Percentiles rank a stretch among this genome's conserved stretches.
These are phyloP conservation scores for Centropus unirufus DNA, from an alignment of 2,113 vertebrate genomes.

Conservation along the genomic window DNA sequence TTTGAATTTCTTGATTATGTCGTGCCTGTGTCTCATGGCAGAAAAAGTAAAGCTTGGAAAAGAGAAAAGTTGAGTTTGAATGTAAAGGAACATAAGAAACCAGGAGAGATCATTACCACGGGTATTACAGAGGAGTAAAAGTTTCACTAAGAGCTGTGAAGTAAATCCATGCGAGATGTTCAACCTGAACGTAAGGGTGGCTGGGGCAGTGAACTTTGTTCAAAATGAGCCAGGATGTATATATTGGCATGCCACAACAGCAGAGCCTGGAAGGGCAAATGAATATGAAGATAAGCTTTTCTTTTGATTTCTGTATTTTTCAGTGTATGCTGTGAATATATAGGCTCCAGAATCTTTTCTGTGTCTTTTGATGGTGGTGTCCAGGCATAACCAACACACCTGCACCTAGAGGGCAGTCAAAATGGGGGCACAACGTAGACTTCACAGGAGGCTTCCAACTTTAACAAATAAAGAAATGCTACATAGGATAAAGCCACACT, in stretches of 20 bases:
- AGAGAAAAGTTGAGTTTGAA: background rate
- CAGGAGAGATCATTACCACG: background rate
- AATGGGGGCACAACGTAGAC: background rate
- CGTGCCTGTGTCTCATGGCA: background rate
- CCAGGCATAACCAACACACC: background rate
- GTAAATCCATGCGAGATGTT: background rate
- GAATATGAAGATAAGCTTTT: background rate
- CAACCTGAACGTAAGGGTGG: background rate
- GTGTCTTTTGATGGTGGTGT: background rate
- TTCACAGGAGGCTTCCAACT: background rate
- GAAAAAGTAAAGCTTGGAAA: background rate
- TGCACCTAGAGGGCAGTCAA: background rate
- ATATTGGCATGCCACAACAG: background rate
- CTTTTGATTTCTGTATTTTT: background rate
- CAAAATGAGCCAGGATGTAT: background rate
- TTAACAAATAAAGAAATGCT: background rate
- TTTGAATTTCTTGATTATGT: constrained; percentile 36
- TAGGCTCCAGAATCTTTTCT: background rate
- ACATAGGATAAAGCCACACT: background rate
- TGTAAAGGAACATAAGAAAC: background rate
- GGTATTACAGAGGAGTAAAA: background rate
- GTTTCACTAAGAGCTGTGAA: background rate
- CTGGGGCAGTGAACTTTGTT: background rate
- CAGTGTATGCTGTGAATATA: background rate
- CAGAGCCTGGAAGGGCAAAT: background rate